Evolutionary conservation across 64 coral and sea anemone genomes (phyloP).

Genomic region (Orbicella faveolata): DNA sequence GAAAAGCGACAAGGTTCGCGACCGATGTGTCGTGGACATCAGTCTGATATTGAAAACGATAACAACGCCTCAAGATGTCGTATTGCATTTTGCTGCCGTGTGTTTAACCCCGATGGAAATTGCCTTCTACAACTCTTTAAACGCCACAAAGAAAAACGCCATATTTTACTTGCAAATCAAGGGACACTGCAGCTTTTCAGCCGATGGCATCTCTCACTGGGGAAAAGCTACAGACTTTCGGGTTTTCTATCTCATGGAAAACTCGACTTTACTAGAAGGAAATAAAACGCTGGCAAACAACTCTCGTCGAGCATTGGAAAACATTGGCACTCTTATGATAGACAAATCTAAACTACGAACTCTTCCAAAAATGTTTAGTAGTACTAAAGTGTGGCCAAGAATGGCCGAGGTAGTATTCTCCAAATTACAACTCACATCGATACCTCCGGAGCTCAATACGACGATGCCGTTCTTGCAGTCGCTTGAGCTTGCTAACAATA

Average conservation of each 20-base stretch:
- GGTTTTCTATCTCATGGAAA: slow-evolving; percentile 16
- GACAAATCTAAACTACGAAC: not conserved
- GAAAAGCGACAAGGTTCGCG: not conserved
- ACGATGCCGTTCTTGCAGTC: slow-evolving; percentile 70
- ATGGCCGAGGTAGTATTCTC: slow-evolving; percentile 63
- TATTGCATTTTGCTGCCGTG: not conserved
- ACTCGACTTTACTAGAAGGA: not conserved
- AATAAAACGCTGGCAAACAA: not conserved
- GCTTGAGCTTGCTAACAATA: slow-evolving; percentile 47
- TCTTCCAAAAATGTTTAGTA: slow-evolving; percentile 25
- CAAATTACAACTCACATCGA: slow-evolving; percentile 23
- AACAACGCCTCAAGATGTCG: not conserved
- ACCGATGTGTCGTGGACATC: slow-evolving; percentile 12
- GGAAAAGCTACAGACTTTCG: slow-evolving; percentile 49
- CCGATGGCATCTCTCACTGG: not conserved
- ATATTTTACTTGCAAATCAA: slow-evolving; percentile 20
- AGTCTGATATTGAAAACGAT: not conserved
- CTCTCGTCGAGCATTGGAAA: not conserved
- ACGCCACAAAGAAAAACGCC: slow-evolving; percentile 43
- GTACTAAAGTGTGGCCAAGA: slow-evolving; percentile 34
- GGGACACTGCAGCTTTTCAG: slow-evolving; percentile 31
- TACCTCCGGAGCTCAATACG: slow-evolving; percentile 20
- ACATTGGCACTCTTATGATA: slow-evolving; percentile 18
- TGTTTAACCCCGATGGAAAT: slow-evolving; percentile 21
- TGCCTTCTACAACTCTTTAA: slow-evolving; percentile 27